A percentile compares a stretch with the other conserved stretches of the same genome.
Conservation (phyloP, 1,140 invertebrate genomes). For the Daktulosphaira vitifoliae region DNA sequence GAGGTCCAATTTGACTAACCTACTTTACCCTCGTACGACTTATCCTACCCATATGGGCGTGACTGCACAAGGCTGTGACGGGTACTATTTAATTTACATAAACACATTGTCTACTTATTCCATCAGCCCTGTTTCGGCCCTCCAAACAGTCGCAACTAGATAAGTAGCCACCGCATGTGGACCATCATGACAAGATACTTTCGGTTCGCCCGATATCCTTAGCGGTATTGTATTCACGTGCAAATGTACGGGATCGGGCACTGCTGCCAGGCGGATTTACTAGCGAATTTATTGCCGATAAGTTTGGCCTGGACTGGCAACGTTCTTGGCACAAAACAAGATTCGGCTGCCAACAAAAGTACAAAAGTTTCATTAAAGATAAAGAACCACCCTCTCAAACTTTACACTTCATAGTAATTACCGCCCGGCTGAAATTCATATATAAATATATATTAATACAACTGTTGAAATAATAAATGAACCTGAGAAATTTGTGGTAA, state of each 20-base stretch:
- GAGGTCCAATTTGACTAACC: no score
- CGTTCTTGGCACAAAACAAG: constrained; percentile 18
- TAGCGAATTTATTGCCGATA: constrained; percentile 31
- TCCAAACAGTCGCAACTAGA: no score
- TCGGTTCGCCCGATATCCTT: constrained; percentile 19
- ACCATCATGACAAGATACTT: not conserved
- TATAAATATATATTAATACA: not conserved
- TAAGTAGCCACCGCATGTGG: not conserved
- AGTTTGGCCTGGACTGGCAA: constrained; percentile 6
- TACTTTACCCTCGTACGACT: no score
- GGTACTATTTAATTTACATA: no score
- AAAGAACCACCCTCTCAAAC: constrained; percentile 31
- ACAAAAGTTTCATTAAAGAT: constrained; percentile 34
- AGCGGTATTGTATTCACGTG: constrained; percentile 12
- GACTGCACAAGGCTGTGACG: no score
- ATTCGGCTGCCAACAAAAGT: constrained; percentile 33
- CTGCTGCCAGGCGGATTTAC: constrained; percentile 18
- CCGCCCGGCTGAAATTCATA: constrained; percentile 27
- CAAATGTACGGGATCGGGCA: not conserved
- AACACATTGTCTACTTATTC: no score
- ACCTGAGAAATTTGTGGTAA: constrained; percentile 2
- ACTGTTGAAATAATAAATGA: constrained; percentile 23
- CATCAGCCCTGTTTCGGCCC: no score
- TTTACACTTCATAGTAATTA: constrained; percentile 31
- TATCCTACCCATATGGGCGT: no score